A percentile compares a stretch with the other conserved stretches of the same genome.
Conservation (phyloP, 2,888 invertebrate genomes). For the Hyposoter dolosus region DNA sequence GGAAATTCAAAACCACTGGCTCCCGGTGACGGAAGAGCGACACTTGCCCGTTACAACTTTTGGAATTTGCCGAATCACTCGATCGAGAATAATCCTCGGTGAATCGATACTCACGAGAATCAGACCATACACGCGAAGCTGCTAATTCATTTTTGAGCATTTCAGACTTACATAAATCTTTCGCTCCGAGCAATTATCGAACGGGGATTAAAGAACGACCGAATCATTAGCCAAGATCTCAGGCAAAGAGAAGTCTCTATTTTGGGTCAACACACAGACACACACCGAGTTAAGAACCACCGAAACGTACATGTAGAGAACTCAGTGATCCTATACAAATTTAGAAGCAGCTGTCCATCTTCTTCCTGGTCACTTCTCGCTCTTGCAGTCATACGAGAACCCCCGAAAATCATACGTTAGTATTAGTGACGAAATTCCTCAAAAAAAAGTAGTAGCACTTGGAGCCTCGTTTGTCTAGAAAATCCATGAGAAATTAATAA, state of each 20-base stretch:
- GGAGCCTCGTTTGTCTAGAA: not conserved
- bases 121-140: not conserved
- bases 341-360: conserved; percentile 72
- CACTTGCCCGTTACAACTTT: conserved; percentile 14
- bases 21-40: conserved; percentile 53
- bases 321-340: conserved; percentile 68
- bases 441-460: not conserved
- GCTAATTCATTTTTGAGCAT: too few relatives aligned
- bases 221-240: conserved; percentile 37
- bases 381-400: conserved; percentile 29
- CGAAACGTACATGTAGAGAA: conserved; percentile 52
- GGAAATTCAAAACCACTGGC: conserved; percentile 77
- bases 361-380: conserved; percentile 68
- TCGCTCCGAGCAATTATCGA: conserved; percentile 16
- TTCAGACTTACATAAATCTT: not conserved
- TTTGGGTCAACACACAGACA: conserved; percentile 63
- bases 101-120: not conserved
- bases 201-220: conserved; percentile 22
- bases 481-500: not conserved
- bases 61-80: conserved; percentile 51
- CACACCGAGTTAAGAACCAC: conserved; percentile 42
- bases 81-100: conserved; percentile 8
- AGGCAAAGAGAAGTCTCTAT: conserved; percentile 60
- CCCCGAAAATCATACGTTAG: conserved; percentile 14
- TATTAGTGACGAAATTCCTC: conserved; percentile 42